A percentile compares a stretch with the other conserved stretches of the same genome.
phyloP scores from a whole-genome alignment of 2,113 vertebrate genomes.

The Zosterops pallidus region DNA sequence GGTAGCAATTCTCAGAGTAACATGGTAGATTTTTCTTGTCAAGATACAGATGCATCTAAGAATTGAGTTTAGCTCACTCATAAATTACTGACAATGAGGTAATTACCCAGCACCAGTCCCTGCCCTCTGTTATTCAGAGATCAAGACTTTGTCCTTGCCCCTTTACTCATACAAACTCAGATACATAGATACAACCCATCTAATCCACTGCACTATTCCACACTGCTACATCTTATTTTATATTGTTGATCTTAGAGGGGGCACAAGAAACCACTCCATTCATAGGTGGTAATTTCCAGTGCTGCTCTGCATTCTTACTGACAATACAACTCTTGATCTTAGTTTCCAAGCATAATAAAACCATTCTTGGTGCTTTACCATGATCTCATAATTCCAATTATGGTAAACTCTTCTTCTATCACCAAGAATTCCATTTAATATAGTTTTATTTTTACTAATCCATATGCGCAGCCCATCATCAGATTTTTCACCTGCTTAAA shows the following conservation, averaged over 20 bases:
- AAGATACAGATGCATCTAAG: not conserved
- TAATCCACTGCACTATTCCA: not conserved
- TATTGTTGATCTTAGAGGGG: not conserved
- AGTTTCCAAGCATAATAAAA: not conserved
- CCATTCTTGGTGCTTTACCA: not conserved
- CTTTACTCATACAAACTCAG: not conserved
- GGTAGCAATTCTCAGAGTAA: not conserved
- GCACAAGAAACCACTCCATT: not conserved
- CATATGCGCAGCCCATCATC: not conserved
- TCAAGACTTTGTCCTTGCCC: not conserved
- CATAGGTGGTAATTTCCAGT: not conserved
- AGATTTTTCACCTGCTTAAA: not conserved
- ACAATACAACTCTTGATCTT: not conserved
- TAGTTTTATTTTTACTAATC: not conserved
- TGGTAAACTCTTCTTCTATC: not conserved
- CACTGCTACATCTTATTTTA: not conserved
- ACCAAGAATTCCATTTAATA: not conserved
- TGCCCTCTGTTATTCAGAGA: not conserved
- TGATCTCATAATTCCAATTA: not conserved
- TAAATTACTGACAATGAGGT: slow-evolving; percentile 28
- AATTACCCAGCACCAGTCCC: not conserved
- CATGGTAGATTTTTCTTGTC: not conserved
- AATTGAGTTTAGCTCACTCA: not conserved
- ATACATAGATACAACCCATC: not conserved
- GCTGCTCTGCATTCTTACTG: not conserved